Evolutionary conservation across 1,140 invertebrate genomes (phyloP).

Genomic region (Homarus americanus): DNA sequence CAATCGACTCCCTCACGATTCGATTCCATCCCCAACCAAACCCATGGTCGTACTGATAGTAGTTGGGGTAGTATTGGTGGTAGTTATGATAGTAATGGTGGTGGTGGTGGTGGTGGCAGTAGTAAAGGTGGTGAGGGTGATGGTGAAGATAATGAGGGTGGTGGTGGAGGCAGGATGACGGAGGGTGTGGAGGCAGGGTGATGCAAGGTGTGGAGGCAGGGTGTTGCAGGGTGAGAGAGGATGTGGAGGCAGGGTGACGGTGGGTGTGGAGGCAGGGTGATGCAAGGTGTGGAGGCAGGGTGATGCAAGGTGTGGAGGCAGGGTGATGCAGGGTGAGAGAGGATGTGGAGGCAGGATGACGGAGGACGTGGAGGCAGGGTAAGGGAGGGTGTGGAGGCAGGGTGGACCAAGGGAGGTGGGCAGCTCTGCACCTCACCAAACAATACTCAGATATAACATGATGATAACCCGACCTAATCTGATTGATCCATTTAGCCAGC

Average conservation of each 20-base stretch:
- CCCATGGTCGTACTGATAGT: too few relatives aligned
- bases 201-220: neutral
- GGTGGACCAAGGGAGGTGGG: neutral
- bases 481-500: constrained; percentile 28
- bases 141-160: too few relatives aligned
- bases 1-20: too few relatives aligned
- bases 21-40: too few relatives aligned
- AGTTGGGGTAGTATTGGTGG: too few relatives aligned
- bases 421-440: neutral
- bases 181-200: neutral
- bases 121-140: too few relatives aligned
- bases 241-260: neutral
- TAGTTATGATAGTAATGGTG: too few relatives aligned
- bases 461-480: constrained; percentile 24
- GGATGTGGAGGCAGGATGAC: neutral
- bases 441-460: neutral
- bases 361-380: neutral
- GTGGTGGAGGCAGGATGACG: neutral
- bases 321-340: neutral
- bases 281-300: neutral
- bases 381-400: neutral
- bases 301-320: neutral
- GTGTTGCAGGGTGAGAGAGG: too few relatives aligned
- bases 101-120: too few relatives aligned
- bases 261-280: neutral